These are phyloP conservation scores for Galeopterus variegatus DNA, from an alignment of 2,113 vertebrate species.

Conservation along the genomic window DNA sequence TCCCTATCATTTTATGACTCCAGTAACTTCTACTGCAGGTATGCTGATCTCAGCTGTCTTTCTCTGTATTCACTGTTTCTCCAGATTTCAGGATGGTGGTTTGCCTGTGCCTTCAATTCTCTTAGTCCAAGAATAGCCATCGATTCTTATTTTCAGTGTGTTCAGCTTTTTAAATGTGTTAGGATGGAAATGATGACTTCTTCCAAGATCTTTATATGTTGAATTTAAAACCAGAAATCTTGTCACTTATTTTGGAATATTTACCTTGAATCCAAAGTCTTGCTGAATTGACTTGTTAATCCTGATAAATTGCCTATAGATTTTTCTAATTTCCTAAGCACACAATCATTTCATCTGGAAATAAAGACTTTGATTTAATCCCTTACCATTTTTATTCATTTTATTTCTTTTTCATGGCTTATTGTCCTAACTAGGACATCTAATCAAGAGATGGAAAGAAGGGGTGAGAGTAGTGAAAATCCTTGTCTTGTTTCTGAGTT, in stretches of 20 bases:
- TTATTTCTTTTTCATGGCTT: not conserved
- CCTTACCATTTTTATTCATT: not conserved
- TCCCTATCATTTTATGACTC: not conserved
- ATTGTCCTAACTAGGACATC: not conserved
- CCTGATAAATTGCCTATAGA: not conserved
- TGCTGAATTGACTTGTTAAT: not conserved
- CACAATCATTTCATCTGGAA: not conserved
- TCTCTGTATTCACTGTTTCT: not conserved
- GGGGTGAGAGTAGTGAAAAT: not conserved
- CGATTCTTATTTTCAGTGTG: not conserved
- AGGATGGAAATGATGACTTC: not conserved
- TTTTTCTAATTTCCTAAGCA: not conserved
- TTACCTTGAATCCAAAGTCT: not conserved
- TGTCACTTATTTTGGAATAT: not conserved
- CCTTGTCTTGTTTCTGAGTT: not conserved
- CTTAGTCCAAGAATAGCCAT: not conserved
- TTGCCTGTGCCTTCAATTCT: not conserved
- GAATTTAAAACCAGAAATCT: not conserved
- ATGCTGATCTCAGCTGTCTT: not conserved
- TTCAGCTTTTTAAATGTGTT: not conserved
- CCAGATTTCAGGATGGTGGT: not conserved
- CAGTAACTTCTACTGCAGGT: not conserved
- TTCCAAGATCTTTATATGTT: not conserved
- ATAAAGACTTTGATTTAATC: not conserved
- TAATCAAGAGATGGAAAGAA: not conserved